Percentiles rank a stretch among this genome's conserved stretches.
Evolutionary conservation across 2,797 vertebrate species (phyloP).

Genomic region (Neosilurus mollespiculum): DNA sequence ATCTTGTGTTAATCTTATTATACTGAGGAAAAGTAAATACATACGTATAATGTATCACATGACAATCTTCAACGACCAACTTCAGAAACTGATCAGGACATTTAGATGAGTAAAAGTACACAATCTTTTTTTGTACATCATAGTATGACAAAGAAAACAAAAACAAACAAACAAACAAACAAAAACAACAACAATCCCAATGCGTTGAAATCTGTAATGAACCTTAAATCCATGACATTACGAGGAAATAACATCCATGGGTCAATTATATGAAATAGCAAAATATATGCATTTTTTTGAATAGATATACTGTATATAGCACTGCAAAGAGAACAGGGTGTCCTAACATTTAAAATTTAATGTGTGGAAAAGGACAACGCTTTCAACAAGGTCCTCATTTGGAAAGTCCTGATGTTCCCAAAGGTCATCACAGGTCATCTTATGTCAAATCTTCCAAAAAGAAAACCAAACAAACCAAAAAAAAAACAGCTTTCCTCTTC

Average conservation of each 20-base stretch:
- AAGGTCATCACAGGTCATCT: constrained; percentile 58
- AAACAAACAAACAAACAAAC: background rate
- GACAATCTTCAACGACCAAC: constrained; percentile 6
- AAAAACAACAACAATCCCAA: background rate
- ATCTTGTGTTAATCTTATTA: background rate
- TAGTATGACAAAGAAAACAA: background rate
- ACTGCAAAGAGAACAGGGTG: constrained; percentile 29
- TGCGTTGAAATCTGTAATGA: background rate
- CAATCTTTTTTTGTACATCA: constrained; percentile 11
- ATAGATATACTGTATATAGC: constrained; percentile 31
- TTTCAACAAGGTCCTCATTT: constrained; percentile 34
- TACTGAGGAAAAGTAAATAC: constrained; percentile 32
- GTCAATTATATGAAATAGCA: constrained; percentile 41
- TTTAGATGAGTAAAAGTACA: constrained; percentile 18
- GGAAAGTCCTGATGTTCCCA: constrained; percentile 72
- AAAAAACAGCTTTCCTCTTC: constrained; percentile 42
- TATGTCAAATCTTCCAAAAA: constrained; percentile 63
- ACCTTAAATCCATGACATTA: background rate
- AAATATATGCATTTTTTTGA: constrained; percentile 45
- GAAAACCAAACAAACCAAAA: constrained; percentile 33
- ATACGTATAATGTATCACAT: background rate
- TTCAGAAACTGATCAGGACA: background rate
- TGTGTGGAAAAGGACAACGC: constrained; percentile 56
- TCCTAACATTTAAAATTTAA: constrained; percentile 66
- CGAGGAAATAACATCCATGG: constrained; percentile 36